Base-by-base conservation (phyloP, 1,140 invertebrate species). In the Drosophila grimshawi region DNA sequence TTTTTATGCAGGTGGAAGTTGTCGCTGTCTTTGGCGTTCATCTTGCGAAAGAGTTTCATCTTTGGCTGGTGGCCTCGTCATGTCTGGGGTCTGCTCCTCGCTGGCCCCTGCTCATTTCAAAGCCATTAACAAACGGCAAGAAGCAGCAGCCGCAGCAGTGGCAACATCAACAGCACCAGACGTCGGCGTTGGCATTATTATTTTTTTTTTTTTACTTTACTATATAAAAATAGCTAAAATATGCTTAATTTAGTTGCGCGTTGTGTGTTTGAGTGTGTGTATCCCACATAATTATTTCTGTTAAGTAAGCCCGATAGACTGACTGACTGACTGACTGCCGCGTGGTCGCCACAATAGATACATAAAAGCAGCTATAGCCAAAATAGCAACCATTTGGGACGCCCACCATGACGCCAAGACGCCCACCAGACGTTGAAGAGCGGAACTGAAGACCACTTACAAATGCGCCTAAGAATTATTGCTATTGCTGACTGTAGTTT, bases 271-370 rank as follows among this genome's bases (percentile, higher is more conserved):
- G 19, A 35, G 11, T 43, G 65, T 61, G 55, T 67, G 73, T 75
- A 85, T 88, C 85, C 85, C 85, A 88, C 85, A 89, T 89, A 88
- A 89, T 85, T 88, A 88, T 88, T 88, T 88, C 55, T 83, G 63
- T 86, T 88, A 86, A 86, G 80, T 79, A 83, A 88, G 67, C 63
- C 60, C 78, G 66, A 70, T 41, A 64, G 71, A 41, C 67, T 59
- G 75, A 64, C 35, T 64, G 70, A 63, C 60, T 51, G 70, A 65
- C 37, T 66, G 67, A 27, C 78, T 57, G 66, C 72, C 59, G 80
- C 79, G 78, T 82, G 82, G 79, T 88, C 77, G 82, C 71, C 78
- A 69, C 53, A 53, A 57, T 39, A 51, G 62, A 57, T 46, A 68
- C 41, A 48, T 59, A 68, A 45, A 75, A 55, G 35, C 29, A 60